Evolutionary conservation across 2,888 invertebrate genomes (phyloP).

Genomic region (Orgyia antiqua): DNA sequence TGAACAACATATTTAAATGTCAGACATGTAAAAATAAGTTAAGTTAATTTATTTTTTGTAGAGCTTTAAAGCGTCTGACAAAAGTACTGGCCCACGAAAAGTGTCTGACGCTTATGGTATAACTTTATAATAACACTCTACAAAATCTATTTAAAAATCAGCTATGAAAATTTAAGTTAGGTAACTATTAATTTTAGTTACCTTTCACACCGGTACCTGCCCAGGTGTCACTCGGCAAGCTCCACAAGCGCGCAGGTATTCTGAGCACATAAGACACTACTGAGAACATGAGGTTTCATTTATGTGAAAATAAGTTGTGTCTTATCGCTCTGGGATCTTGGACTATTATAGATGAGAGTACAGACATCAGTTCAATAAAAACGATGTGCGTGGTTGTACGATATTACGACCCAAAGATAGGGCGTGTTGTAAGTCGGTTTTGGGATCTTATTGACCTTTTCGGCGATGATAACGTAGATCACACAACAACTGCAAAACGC

Average conservation of each 20-base stretch:
- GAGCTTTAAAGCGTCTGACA: not conserved
- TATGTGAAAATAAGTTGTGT: not conserved
- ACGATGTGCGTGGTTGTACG: slow-evolving; percentile 7
- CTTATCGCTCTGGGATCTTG: not conserved
- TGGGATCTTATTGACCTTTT: slow-evolving; percentile 2
- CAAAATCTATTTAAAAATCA: not conserved
- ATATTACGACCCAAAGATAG: slow-evolving; percentile 2
- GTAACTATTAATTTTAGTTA: not conserved
- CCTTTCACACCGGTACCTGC: not conserved
- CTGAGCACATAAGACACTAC: not conserved
- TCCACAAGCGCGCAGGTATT: slow-evolving; percentile 1
- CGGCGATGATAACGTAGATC: not conserved
- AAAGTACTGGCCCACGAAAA: not conserved
- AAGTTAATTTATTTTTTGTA: too few species aligned
- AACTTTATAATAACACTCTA: not conserved
- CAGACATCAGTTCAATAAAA: slow-evolving; percentile 9
- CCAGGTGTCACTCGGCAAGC: not conserved
- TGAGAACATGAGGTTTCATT: slow-evolving; percentile 1
- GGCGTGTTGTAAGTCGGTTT: slow-evolving; percentile 3
- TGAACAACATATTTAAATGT: too few species aligned
- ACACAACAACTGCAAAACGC: slow-evolving; percentile 2
- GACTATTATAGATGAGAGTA: slow-evolving; percentile 8
- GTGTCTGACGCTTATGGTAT: not conserved
- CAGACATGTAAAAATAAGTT: too few species aligned
- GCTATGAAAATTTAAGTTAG: not conserved